Evolutionary conservation across 2,888 invertebrate species (phyloP).

Genomic region (Junonia oenone): DNA sequence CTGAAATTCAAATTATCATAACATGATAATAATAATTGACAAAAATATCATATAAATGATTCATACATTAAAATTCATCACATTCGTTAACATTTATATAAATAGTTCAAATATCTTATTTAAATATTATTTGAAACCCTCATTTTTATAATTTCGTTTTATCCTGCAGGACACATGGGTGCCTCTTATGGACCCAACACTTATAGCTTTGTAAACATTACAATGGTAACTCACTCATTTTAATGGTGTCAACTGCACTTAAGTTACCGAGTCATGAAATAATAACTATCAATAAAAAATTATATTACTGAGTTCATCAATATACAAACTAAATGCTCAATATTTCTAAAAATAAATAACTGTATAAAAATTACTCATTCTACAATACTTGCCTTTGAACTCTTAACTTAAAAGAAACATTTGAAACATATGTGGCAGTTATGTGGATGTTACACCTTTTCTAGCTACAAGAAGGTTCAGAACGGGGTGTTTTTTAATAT

Average conservation of each 20-base stretch:
- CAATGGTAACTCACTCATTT: slow-evolving; percentile 30
- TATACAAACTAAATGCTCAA: slow-evolving; percentile 40
- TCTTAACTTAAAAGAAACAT: slow-evolving; percentile 24
- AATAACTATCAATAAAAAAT: slow-evolving; percentile 14
- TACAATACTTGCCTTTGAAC: slow-evolving; percentile 51
- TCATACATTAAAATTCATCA: slow-evolving; percentile 14
- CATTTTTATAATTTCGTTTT: background rate
- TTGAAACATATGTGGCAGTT: slow-evolving; percentile 13
- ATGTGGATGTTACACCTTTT: slow-evolving; percentile 97
- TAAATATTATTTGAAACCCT: slow-evolving; percentile 9
- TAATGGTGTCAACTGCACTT: background rate
- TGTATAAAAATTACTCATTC: slow-evolving; percentile 55
- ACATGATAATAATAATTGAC: slow-evolving; percentile 18
- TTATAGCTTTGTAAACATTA: slow-evolving; percentile 20
- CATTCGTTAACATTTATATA: slow-evolving; percentile 18
- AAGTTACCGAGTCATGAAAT: slow-evolving; percentile 17
- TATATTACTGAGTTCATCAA: slow-evolving; percentile 21
- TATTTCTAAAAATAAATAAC: slow-evolving; percentile 67
- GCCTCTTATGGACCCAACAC: background rate
- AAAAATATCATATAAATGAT: slow-evolving; percentile 16
- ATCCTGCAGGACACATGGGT: slow-evolving; percentile 10
- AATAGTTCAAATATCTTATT: slow-evolving; percentile 17
- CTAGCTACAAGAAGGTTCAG: slow-evolving; percentile 96
- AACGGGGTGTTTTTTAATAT: slow-evolving; percentile 97
- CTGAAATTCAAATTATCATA: slow-evolving; percentile 9